Base-by-base conservation (phyloP, 2,888 invertebrate genomes). In the Drosophila cyrtoloma region DNA sequence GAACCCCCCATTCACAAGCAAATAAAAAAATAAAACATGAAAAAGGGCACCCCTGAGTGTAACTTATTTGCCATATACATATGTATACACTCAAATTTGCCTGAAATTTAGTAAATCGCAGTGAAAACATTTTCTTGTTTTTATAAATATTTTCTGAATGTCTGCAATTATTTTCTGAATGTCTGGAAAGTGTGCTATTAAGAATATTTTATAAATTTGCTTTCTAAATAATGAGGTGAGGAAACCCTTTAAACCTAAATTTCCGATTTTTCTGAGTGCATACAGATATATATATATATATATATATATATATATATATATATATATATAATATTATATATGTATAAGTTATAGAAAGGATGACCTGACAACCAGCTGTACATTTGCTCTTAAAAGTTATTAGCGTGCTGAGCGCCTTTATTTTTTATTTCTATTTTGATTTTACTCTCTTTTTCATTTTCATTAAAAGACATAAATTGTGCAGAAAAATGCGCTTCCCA, bases 401-500 rank as follows among this genome's bases (percentile, higher is more conserved):
- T 89, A 86, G 86, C 86, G 86, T 81, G 89, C 76, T 86, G 88
- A 85, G 60, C 84, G 65, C 51, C 61, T 61, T 70, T 56, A 67
- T 71, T 63, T 68, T 74, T 70, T 65, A 44, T 57, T 55, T 62
- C 70, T 74, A 64, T 84, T 84, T 57, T 77, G 69, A 75, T 82
- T 75, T 75, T 85, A 58, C 60, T 69, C 63, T 73, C 60, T 65
- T 67, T 79, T 79, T 78, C 72, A 79, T 90, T 86, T 90, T 89
- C 89, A 90, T 89, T 90, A 90, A 86, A 89, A 90, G 86, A 86
- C 89, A 86, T 90, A 90, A 86, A 86, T 86, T 90, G 91, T 89
- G 89, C 89, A 90, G 91, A 86, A 90, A 89, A 86, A 86, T 89
- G 81, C 75, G 71, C 58, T 39, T 50, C 60, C 53, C 42, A 60